Base-by-base conservation (phyloP, 2,888 invertebrate species). In the Melangyna quadrimaculata region DNA sequence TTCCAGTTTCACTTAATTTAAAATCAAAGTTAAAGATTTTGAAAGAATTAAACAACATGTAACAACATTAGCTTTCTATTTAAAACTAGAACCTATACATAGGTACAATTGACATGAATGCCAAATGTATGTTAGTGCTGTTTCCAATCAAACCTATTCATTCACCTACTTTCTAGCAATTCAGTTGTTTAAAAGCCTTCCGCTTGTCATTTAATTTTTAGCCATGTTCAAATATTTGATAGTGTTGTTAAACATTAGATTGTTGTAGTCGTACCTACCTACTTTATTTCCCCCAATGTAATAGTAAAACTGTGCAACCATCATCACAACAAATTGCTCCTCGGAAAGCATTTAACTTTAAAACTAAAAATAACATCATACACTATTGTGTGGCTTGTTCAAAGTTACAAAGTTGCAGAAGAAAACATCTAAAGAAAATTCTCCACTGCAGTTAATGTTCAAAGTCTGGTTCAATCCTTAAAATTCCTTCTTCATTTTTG, bases 341-440 rank as follows among this genome's bases (percentile, higher is more conserved):
- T 17, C 22, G 8, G 32, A 32, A 22, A 45, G 12, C 65, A 65
- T 19, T 45, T 45, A 45, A 32, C 19, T 59, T 37, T 0, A 6
- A 35, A 59, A 29, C 0, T 10, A 17, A 59, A 22, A 22, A 19
- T 37, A 37, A 35, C 1, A 35, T 19, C 48, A 65, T 17, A n/a
- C 4, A 8, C 17, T 12, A 65, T 32, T 45, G 19, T 14, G 29
- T 8, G 9, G 24, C 37, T 22, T 40, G 45, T 48, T 48, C 12
- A n/a, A 51, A 35, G 22, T 8, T 24, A 51, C 61, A 71, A 71
- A 55, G 63, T 78, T 43, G 63, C 71, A 43, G 19, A 10, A 24
- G 32, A 51, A 45, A 32, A 78, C 53, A 71, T 35, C 35, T 22
- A n/a, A 69, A 51, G 53, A 53, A 67, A 53, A 70, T 70, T 77